Conservation (phyloP, 2,888 invertebrate genomes). For the Xestia ashworthii region DNA sequence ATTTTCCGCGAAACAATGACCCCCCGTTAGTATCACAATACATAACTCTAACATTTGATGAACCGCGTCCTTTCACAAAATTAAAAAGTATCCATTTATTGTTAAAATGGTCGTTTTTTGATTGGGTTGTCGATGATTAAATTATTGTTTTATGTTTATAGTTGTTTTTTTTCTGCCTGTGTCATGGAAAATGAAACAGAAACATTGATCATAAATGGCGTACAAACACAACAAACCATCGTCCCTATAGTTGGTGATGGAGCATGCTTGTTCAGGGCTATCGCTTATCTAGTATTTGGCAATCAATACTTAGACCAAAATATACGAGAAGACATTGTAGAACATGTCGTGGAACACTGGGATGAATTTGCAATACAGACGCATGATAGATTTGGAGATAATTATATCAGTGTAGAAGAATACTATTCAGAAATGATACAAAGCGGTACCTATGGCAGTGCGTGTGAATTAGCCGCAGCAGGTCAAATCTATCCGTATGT, state of each 20-base stretch:
- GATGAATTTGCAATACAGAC: conserved; percentile 9
- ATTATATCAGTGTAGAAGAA: neutral
- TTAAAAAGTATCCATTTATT: neutral
- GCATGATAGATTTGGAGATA: neutral
- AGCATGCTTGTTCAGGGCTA: conserved; percentile 4
- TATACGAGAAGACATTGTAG: neutral
- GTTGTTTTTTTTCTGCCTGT: neutral
- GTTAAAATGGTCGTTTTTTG: conserved; percentile 5
- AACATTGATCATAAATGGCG: neutral
- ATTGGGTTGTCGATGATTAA: neutral
- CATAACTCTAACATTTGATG: no score
- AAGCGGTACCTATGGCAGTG: neutral
- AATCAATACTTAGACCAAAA: conserved; percentile 12
- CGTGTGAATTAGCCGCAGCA: conserved; percentile 5
- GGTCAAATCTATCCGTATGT: neutral
- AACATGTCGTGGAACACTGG: neutral
- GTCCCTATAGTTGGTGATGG: conserved; percentile 2
- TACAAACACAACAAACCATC: neutral
- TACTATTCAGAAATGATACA: neutral
- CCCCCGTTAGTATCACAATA: neutral
- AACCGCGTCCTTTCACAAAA: neutral
- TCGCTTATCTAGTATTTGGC: neutral
- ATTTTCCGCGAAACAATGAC: conserved; percentile 7
- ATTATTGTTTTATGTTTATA: neutral
- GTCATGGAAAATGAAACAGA: conserved; percentile 1